Base-by-base conservation (phyloP, 2,113 vertebrate species). In the Menidia beryllina region DNA sequence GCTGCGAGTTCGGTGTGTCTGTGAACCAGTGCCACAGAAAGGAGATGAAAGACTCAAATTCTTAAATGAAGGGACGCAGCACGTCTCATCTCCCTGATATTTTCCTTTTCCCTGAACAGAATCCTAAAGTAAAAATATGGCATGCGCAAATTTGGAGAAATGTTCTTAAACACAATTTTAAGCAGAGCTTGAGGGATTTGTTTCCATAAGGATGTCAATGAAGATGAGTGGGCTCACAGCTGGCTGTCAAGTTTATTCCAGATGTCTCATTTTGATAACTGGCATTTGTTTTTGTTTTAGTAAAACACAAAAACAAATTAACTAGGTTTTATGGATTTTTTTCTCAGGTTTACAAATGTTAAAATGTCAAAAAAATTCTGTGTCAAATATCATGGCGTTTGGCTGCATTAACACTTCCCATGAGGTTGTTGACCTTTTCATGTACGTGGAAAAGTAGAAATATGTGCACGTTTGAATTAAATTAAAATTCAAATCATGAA, bases 1-100 rank as follows among this genome's bases (percentile, higher is more conserved):
- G 27, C 26, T 61, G 85, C 45, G 36, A 82, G n/a, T n/a, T n/a
- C n/a, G 57, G 59, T 69, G 75, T 79, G 66, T 49, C 26, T 68
- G 6, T 65, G 60, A 67, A 70, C 50, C 48, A 19, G 24, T 50
- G 48, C 26, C n/a, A 13, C 17, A 60, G 43, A 50, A 45, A 23
- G 45, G 24, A 47, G 9, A 52, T 34, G 30, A 34, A 8, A 1
- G 7, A 34, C 1, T 34, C 7, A 34, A 8, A 34, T 64, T 48
- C 68, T 75, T 74, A 43, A 69, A 55, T 2, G 0, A 15, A 49
- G 23, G 53, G 24, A 54, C 39, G 23, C 3, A 17, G 15, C 23
- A 9, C 15, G 30, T 20, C 20, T 20, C 25, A 19, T 45, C 4
- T 45, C 5, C 19, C 6, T 4, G 17, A 45, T 45, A n/a, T 45